Evolutionary conservation across 2,113 vertebrate species (phyloP).

Genomic region (Clarias macrocephalus): DNA sequence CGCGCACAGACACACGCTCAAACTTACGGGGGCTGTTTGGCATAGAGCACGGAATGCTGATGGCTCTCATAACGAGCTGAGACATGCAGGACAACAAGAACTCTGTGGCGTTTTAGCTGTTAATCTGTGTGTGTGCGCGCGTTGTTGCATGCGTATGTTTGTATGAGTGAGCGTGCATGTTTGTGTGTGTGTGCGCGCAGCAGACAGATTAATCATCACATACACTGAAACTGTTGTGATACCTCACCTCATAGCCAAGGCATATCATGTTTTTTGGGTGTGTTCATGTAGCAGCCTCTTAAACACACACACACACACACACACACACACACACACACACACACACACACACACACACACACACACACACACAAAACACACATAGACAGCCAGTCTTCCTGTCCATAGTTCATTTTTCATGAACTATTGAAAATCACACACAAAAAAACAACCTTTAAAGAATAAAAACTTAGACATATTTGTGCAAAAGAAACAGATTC

Average conservation of each 20-base stretch:
- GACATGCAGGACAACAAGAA: constrained; percentile 63
- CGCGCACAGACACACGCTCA: neutral
- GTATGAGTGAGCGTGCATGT: constrained; percentile 29
- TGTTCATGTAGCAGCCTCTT: constrained; percentile 3
- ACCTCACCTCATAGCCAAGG: constrained; percentile 1
- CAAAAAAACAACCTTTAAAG: neutral
- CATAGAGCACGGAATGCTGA: constrained; percentile 65
- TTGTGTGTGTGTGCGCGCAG: constrained; percentile 27
- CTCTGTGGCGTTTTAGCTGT: constrained; percentile 62
- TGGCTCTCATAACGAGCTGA: constrained; percentile 61
- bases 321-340: too few relatives aligned
- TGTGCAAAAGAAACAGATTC: neutral
- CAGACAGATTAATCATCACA: constrained; percentile 53
- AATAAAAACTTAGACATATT: neutral
- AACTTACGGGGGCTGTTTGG: constrained; percentile 48
- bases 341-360: neutral
- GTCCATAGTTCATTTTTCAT: too few relatives aligned
- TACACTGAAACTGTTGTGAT: constrained; percentile 36
- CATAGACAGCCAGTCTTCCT: too few relatives aligned
- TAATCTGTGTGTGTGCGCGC: constrained; percentile 49
- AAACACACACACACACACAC: neutral
- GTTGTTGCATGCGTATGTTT: constrained; percentile 16
- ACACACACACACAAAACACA: neutral
- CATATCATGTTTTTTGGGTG: constrained; percentile 18
- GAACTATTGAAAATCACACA: too few relatives aligned